phyloP scores from a whole-genome alignment of 2,797 vertebrate species.

The Coccyzus lansbergi region DNA sequence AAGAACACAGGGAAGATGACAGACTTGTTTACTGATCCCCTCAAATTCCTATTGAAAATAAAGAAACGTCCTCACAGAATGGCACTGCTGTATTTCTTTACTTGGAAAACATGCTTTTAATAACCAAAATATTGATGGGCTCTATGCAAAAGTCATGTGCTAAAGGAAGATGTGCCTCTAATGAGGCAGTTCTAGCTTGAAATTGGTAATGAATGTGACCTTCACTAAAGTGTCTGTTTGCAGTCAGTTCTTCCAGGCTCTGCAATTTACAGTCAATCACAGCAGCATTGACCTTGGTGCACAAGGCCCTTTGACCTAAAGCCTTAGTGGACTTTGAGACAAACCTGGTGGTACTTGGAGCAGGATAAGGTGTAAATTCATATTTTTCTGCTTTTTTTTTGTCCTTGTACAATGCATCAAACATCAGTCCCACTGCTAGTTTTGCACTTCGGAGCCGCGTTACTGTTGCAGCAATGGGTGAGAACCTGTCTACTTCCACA shows the following conservation, averaged over 20 bases:
- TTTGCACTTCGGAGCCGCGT: not conserved
- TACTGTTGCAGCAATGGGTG: rapidly evolving
- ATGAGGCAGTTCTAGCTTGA: not conserved
- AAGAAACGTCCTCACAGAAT: not conserved
- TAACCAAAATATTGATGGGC: not conserved
- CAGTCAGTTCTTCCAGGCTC: not conserved
- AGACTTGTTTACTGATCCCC: rapidly evolving
- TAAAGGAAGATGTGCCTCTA: not conserved
- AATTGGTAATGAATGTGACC: not conserved
- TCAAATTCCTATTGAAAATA: not conserved
- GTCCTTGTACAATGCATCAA: not conserved
- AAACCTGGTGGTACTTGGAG: not conserved
- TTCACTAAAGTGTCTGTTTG: not conserved
- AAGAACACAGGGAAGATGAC: rapidly evolving
- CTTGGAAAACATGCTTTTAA: not conserved
- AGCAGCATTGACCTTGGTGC: not conserved
- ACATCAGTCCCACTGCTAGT: not conserved
- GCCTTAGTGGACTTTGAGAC: not conserved
- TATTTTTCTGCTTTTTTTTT: not conserved
- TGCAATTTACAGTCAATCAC: no score
- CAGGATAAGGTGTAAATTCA: not conserved
- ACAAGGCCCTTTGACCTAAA: not conserved
- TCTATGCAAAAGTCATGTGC: not conserved
- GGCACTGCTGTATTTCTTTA: not conserved
- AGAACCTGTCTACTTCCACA: not conserved